Conservation (phyloP, 2,888 invertebrate species). For the Creontiades dilutus region DNA sequence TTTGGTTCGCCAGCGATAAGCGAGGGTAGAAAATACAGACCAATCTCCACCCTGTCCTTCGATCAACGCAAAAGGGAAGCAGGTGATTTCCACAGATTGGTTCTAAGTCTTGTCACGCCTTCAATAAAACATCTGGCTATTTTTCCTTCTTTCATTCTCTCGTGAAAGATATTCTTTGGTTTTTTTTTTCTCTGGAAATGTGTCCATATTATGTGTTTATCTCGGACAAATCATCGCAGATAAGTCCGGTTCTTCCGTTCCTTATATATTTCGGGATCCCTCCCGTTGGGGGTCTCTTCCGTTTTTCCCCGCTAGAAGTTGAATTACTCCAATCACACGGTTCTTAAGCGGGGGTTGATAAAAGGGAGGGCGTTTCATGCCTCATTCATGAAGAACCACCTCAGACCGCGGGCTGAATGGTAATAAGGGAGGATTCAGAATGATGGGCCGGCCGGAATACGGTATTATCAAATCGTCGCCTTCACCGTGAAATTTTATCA, state of each 20-base stretch:
- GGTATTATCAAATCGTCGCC: conserved; percentile 23
- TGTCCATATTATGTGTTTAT: neutral
- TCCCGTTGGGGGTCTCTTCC: neutral
- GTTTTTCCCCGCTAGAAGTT: neutral
- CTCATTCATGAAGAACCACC: conserved; percentile 37
- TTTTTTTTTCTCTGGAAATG: neutral
- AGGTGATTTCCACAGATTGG: conserved; percentile 54
- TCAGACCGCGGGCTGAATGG: conserved; percentile 30
- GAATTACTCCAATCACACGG: conserved; percentile 52
- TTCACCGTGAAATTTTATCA: neutral
- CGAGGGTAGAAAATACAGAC: neutral
- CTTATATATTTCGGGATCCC: neutral
- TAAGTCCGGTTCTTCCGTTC: neutral
- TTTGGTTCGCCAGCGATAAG: neutral
- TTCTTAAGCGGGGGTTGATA: conserved; percentile 37
- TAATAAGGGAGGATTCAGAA: conserved; percentile 3
- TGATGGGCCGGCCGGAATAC: neutral
- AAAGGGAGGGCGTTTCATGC: conserved; percentile 18
- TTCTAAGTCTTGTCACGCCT: conserved; percentile 46
- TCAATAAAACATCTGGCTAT: conserved; percentile 47
- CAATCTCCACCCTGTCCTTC: neutral
- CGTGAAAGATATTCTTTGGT: neutral
- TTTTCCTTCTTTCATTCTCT: neutral
- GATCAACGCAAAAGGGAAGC: conserved; percentile 15
- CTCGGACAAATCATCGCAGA: neutral